Evolutionary conservation across 2,797 vertebrate species (phyloP).

Genomic region (Siniperca scherzeri): DNA sequence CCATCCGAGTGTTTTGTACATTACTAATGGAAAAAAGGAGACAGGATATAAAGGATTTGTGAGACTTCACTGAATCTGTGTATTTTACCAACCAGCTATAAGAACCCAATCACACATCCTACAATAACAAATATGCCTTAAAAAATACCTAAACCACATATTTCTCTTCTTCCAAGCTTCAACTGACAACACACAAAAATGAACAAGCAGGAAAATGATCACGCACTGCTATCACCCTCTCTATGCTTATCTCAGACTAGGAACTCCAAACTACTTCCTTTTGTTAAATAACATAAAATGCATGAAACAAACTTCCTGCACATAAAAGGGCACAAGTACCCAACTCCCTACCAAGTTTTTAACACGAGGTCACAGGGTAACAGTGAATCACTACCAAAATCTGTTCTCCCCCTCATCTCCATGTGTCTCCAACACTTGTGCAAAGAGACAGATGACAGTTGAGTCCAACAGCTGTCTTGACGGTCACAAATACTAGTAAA

Average conservation of each 20-base stretch:
- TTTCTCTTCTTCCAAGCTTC: not conserved
- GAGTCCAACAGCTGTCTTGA: slow-evolving; percentile 63
- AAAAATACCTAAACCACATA: not conserved
- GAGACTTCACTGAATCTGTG: not conserved
- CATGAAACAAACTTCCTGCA: not conserved
- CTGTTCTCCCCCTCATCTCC: slow-evolving; percentile 1
- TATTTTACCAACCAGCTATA: not conserved
- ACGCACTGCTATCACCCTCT: not conserved
- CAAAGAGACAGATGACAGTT: slow-evolving; percentile 47
- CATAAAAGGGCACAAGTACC: not conserved
- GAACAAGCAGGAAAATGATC: not conserved
- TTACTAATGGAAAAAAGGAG: not conserved
- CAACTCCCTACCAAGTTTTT: slow-evolving; percentile 1
- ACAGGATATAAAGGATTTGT: not conserved
- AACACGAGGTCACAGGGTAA: not conserved
- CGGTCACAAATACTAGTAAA: slow-evolving; percentile 17
- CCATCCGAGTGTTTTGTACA: not conserved
- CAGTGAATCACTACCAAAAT: not conserved
- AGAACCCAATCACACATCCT: not conserved
- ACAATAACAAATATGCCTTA: not conserved
- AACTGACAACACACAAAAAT: not conserved
- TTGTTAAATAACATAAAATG: slow-evolving; percentile 1
- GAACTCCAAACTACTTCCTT: not conserved
- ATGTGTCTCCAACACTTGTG: slow-evolving; percentile 70
- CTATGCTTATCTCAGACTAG: not conserved